Evolutionary conservation across 53 echinoderm and acorn worm genomes (phyloP).

Genomic region (Crossaster papposus): DNA sequence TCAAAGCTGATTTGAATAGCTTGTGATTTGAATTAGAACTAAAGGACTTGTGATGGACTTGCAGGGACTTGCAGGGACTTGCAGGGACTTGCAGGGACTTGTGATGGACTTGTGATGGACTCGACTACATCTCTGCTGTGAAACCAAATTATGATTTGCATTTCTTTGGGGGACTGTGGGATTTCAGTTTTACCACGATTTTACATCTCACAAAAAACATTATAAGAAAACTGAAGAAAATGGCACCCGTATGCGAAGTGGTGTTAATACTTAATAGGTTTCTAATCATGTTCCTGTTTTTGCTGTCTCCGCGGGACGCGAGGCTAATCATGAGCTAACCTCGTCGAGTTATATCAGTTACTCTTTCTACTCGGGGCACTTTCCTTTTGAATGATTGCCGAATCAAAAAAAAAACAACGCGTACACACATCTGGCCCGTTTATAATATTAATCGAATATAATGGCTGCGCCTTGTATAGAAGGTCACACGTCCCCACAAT

Average conservation of each 20-base stretch:
- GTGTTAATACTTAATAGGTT: slow-evolving; percentile 17
- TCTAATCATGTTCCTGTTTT: slow-evolving; percentile 48
- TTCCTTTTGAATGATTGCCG: neutral
- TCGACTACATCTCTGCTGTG: too few relatives aligned
- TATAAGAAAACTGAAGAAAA: neutral
- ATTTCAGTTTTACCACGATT: too few relatives aligned
- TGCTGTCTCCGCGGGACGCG: slow-evolving; percentile 39
- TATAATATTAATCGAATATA: slow-evolving; percentile 25
- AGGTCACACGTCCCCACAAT: slow-evolving; percentile 1
- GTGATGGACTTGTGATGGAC: too few relatives aligned
- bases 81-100: too few relatives aligned
- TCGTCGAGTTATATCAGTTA: slow-evolving; percentile 62
- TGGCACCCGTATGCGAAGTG: neutral
- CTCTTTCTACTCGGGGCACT: slow-evolving; percentile 15
- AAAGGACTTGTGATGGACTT: too few relatives aligned
- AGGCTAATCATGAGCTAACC: slow-evolving; percentile 62
- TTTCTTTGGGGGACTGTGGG: too few relatives aligned
- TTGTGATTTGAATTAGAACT: too few relatives aligned
- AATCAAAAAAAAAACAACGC: too few relatives aligned
- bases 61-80: too few relatives aligned
- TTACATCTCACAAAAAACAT: too few relatives aligned
- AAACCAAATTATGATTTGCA: too few relatives aligned
- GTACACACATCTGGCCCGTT: slow-evolving; percentile 12
- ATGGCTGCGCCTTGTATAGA: slow-evolving; percentile 11
- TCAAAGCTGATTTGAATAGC: too few relatives aligned